Percentiles rank a stretch among this genome's conserved stretches.
These are phyloP conservation scores for Heteropelma amictum DNA, from an alignment of 2,888 invertebrate genomes.

Conservation along the genomic window DNA sequence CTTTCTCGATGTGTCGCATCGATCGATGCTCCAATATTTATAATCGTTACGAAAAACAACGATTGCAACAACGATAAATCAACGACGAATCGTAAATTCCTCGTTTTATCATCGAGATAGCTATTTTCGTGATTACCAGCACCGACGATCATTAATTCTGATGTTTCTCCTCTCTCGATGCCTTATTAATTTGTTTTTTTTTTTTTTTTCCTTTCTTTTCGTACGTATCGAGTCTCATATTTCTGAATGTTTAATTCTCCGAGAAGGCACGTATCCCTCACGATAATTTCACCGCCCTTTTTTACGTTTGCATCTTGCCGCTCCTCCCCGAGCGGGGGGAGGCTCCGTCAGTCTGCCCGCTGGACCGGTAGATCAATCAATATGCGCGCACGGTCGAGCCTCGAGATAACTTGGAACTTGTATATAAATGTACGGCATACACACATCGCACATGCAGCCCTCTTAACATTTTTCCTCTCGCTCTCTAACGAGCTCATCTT, in stretches of 20 bases:
- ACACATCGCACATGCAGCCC: conserved; percentile 46
- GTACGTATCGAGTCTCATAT: neutral
- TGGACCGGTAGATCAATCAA: conserved; percentile 75
- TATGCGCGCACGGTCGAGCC: conserved; percentile 65
- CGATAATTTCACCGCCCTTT: conserved; percentile 54
- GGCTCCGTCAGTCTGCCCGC: conserved; percentile 67
- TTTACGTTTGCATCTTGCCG: conserved; percentile 60
- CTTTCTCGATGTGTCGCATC: too few species aligned
- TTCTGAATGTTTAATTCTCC: conserved; percentile 6
- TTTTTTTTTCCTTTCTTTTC: neutral
- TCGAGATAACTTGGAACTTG: conserved; percentile 40
- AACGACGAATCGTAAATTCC: too few species aligned
- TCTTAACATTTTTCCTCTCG: conserved; percentile 26
- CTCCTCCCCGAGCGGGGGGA: too few species aligned
- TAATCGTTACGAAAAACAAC: too few species aligned
- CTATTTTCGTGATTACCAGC: too few species aligned
- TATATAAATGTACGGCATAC: neutral
- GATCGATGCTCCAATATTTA: too few species aligned
- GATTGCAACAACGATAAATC: too few species aligned
- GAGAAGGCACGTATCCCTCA: neutral
- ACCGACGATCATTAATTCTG: too few species aligned
- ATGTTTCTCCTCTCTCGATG: neutral
- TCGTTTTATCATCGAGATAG: too few species aligned
- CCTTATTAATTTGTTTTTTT: neutral
- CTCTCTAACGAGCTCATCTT: conserved; percentile 74